phyloP scores from a whole-genome alignment of 2,888 invertebrate genomes.

The Aelia acuminata region DNA sequence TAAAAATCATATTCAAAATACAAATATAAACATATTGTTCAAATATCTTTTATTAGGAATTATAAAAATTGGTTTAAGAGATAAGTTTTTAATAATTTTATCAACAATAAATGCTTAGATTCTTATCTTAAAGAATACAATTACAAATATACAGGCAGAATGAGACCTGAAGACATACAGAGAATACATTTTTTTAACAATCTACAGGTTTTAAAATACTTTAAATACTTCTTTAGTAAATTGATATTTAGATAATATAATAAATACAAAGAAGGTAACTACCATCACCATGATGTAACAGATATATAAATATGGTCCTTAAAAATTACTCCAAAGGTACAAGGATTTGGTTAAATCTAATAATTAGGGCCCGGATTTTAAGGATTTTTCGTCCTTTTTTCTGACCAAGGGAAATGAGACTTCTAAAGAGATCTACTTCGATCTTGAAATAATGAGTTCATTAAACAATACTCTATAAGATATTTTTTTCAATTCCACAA shows the following conservation, averaged over 20 bases:
- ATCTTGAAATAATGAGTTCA: no score
- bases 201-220: conserved; percentile 8
- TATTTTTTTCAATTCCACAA: no score
- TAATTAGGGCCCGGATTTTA: no score
- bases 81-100: background rate
- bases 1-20: background rate
- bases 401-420: no score
- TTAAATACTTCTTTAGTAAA: background rate
- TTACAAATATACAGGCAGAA: background rate
- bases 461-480: no score
- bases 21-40: background rate
- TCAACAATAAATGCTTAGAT: conserved; percentile 31
- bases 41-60: background rate
- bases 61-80: background rate
- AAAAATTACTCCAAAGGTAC: conserved; percentile 47
- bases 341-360: background rate
- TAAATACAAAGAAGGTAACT: conserved; percentile 38
- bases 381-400: no score
- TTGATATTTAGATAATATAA: conserved; percentile 27
- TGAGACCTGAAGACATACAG: background rate
- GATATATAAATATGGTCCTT: conserved; percentile 52
- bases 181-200: background rate
- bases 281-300: background rate
- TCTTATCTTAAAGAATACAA: background rate
- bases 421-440: no score